Conservation (phyloP, 2,888 invertebrate genomes). For the Corythucha ciliata region DNA sequence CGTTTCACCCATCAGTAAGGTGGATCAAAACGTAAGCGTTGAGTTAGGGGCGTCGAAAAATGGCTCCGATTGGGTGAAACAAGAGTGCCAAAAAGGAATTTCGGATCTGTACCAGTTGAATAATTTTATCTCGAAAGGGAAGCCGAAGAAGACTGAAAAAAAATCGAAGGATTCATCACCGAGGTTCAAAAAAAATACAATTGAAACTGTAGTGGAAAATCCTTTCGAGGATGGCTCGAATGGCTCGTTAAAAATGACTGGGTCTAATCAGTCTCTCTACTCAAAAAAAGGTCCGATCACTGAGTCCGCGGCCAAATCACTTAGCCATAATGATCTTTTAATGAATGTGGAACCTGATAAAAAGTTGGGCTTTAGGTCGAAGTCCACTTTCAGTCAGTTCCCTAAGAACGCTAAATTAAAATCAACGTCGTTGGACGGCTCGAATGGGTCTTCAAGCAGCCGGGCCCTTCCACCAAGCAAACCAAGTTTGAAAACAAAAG, state of each 20-base stretch:
- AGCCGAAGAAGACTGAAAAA: conserved; percentile 29
- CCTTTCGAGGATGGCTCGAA: conserved; percentile 41
- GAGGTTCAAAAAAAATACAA: conserved; percentile 27
- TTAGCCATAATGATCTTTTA: conserved; percentile 38
- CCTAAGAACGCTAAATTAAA: conserved; percentile 13
- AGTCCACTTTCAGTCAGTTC: conserved; percentile 15
- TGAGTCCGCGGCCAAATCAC: conserved; percentile 26
- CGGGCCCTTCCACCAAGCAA: conserved; percentile 8
- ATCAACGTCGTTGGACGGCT: conserved; percentile 20
- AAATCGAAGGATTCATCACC: conserved; percentile 33
- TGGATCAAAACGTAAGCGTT: conserved; percentile 30
- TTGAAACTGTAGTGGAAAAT: conserved; percentile 39
- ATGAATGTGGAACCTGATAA: conserved; percentile 29
- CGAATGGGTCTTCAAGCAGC: conserved; percentile 5
- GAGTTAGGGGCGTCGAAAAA: conserved; percentile 34
- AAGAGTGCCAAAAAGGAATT: conserved; percentile 39
- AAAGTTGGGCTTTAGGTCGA: conserved; percentile 4
- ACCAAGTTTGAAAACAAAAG: background rate
- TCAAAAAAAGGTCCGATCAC: conserved; percentile 11
- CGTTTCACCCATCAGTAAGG: conserved; percentile 31
- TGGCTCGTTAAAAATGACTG: conserved; percentile 38
- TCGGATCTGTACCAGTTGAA: conserved; percentile 39
- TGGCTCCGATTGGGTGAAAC: conserved; percentile 36
- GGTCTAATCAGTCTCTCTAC: conserved; percentile 24
- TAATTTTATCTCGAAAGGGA: conserved; percentile 32